Evolutionary conservation across 2,888 invertebrate genomes (phyloP), one percentile per base, ranked within the genome.

Genomic region (Xestia xanthographa): DNA sequence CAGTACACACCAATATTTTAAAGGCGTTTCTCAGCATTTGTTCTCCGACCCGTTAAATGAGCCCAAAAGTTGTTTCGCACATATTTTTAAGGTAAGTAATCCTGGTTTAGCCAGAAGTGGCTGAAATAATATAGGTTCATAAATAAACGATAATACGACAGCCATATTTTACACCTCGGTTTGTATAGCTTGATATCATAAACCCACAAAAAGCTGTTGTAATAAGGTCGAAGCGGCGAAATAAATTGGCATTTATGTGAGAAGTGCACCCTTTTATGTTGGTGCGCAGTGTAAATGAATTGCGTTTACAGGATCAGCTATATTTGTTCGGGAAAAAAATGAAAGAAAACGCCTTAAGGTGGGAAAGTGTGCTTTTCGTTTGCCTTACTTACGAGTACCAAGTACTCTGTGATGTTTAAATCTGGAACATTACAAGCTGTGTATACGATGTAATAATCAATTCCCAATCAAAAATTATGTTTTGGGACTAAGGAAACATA

Each of bases 191-290:
- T 73, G 41, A 71, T 72, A 77, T 72, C 66, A 74, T 80, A 83
- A 74, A 74, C 66, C 73, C 53, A 72, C 71, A 74, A 74, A 84
- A 77, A 53, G 56, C 62, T 74, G 62, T 69, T 58, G 69, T 78
- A 73, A 82, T 53, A 72, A 58, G 68, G 60, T 75, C 45, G 72
- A 84, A 84, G 71, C 74, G 69, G 63, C 60, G 45, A 56, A 65
- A 81, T 84, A 84, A 81, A 83, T 80, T 83, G 72, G 58, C 66
- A 77, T 83, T 84, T 81, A 69, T 48, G 50, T 43, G 72, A 67
- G 74, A 77, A 75, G 66, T 84, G 78, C 72, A 83, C 63, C 65
- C 60, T 65, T 72, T 72, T 75, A 73, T 67, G 63, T 43, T 58
- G 71, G 67, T 62, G 38, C 41, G 34, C 34, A 29, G 71, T 73